Evolutionary conservation across 2,888 invertebrate species (phyloP).

Genomic region (Phasia obesa): DNA sequence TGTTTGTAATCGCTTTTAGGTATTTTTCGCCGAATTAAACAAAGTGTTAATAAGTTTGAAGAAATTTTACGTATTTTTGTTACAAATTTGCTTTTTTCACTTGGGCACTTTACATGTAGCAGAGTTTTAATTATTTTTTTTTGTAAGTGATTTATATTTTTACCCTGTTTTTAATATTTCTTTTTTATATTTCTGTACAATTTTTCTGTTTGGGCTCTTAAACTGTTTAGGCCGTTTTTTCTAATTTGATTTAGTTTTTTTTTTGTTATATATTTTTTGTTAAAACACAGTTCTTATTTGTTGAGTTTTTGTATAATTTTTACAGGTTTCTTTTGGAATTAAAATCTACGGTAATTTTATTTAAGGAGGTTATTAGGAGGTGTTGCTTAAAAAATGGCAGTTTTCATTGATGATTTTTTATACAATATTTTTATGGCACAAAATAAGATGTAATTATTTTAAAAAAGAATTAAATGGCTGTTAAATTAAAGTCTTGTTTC

Average conservation of each 20-base stretch:
- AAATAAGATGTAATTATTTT: constrained; percentile 19
- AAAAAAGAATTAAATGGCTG: background rate
- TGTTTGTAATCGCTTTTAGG: background rate
- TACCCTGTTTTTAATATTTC: constrained; percentile 33
- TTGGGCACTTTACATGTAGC: background rate
- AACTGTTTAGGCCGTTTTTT: constrained; percentile 20
- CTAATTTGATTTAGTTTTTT: constrained; percentile 1
- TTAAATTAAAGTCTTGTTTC: constrained; percentile 23
- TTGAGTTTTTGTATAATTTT: constrained; percentile 62
- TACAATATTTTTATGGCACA: constrained; percentile 62
- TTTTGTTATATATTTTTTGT: constrained; percentile 20
- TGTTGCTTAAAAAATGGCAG: constrained; percentile 52
- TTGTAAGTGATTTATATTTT: background rate
- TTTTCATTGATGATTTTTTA: constrained; percentile 28
- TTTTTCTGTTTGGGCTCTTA: constrained; percentile 11
- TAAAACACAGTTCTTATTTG: constrained; percentile 69
- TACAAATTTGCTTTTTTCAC: constrained; percentile 32
- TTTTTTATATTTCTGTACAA: constrained; percentile 15
- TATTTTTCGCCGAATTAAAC: constrained; percentile 1
- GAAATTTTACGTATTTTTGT: constrained; percentile 67
- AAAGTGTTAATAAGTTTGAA: constrained; percentile 27
- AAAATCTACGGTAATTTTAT: too few species aligned
- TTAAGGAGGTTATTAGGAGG: background rate
- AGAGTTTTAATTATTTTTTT: too few species aligned
- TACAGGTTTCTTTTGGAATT: constrained; percentile 48